Evolutionary conservation across 2,888 invertebrate genomes (phyloP), one percentile per base, ranked within the genome.

Genomic region (Chrysodeixis includens): DNA sequence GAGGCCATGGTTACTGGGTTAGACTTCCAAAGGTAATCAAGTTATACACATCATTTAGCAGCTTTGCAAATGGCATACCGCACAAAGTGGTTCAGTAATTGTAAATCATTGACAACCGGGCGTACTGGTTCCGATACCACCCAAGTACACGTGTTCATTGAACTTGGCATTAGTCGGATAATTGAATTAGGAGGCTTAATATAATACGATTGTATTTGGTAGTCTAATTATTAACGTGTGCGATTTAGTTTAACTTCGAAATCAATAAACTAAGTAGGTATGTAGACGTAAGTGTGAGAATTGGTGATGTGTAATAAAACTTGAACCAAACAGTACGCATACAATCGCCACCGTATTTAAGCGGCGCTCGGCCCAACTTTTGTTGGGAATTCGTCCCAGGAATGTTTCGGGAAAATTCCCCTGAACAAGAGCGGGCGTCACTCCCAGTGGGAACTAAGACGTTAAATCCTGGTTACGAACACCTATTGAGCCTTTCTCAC

Each of bases 391-490:
- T 92, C 87, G 92, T 88, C 86, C 79, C 87, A 73, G 90, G 91
- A 93, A 93, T 93, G 92, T 90, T 90, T 81, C 80, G 86, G 82
- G 86, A 86, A 90, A 90, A 92, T 93, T 90, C 92, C 80, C 74
- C 83, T 83, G 79, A 88, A 87, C 88, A 82, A 84, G 86, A 86
- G 83, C 82, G 82, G 83, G 80, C 85, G 86, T 88, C 86, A 83
- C 80, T 86, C 85, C 82, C 85, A 81, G 74, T 74, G 82, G 86
- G 84, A 89, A 93, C 86, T 90, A 89, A 93, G 93, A 93, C 89
- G 90, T 93, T 92, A 92, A 93, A 90, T 90, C 89, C 90, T 88
- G 84, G 90, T 89, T 90, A 89, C 89, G 86, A 88, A 78, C 74
- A 86, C 89, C 87, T 88, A 93, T 90, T 88, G 88, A 90, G 89